These are phyloP conservation scores for Lates japonicus DNA, from an alignment of 2,797 vertebrate species.

Conservation along the genomic window DNA sequence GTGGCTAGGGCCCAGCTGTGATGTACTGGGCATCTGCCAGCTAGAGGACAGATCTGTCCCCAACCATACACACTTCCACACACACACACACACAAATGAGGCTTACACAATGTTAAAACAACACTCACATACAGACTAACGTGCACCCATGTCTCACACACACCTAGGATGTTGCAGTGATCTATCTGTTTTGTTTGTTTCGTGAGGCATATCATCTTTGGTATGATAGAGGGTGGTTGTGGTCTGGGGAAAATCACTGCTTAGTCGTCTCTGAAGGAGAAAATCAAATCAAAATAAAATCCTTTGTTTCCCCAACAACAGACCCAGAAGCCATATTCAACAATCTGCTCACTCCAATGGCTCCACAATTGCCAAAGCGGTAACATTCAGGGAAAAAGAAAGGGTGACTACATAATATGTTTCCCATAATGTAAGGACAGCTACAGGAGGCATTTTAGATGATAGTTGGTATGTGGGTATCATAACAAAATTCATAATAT, in stretches of 20 bases:
- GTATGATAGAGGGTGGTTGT: slow-evolving; percentile 71
- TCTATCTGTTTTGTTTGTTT: slow-evolving; percentile 70
- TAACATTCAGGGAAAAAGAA: slow-evolving; percentile 65
- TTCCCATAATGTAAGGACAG: slow-evolving; percentile 57
- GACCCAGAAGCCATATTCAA: slow-evolving; percentile 76
- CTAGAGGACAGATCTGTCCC: slow-evolving; percentile 79
- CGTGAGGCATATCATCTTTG: slow-evolving; percentile 54
- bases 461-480: neutral
- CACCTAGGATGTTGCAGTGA: slow-evolving; percentile 66
- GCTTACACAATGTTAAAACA: slow-evolving; percentile 53
- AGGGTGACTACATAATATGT: slow-evolving; percentile 52
- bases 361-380: slow-evolving; percentile 77
- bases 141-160: slow-evolving; percentile 38
- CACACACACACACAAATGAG: slow-evolving; percentile 35
- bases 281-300: slow-evolving; percentile 80
- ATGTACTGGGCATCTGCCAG: slow-evolving; percentile 79
- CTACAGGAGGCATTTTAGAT: slow-evolving; percentile 37
- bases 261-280: slow-evolving; percentile 67
- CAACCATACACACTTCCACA: slow-evolving; percentile 49
- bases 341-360: slow-evolving; percentile 81
- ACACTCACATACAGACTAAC: slow-evolving; percentile 48
- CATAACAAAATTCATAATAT: neutral
- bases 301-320: slow-evolving; percentile 74
- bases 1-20: slow-evolving; percentile 80
- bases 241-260: slow-evolving; percentile 74